Evolutionary conservation across 2,113 vertebrate species (phyloP).

Genomic region (Thamnophis sirtalis): DNA sequence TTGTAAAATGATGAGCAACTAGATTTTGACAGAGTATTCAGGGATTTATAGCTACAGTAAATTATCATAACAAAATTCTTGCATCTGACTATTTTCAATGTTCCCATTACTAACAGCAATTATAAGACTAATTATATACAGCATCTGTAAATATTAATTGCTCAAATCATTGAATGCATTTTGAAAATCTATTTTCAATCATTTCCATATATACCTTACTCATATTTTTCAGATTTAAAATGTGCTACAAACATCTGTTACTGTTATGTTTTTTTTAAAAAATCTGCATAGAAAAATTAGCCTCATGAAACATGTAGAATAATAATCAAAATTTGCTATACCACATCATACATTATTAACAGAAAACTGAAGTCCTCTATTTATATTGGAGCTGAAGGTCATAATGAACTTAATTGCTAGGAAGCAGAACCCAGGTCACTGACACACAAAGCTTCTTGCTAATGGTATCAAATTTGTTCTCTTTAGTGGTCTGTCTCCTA

Average conservation of each 20-base stretch:
- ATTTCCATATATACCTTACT: neutral
- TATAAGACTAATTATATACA: neutral
- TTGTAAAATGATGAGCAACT: neutral
- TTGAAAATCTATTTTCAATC: neutral
- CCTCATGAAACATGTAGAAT: neutral
- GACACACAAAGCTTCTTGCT: conserved; percentile 44
- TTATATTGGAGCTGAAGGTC: conserved; percentile 70
- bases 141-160: neutral
- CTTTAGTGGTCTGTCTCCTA: conserved; percentile 65
- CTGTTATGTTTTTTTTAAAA: neutral
- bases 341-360: neutral
- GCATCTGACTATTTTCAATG: neutral
- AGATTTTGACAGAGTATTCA: neutral
- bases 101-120: neutral
- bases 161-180: neutral
- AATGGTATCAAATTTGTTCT: conserved; percentile 53
- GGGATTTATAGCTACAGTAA: neutral
- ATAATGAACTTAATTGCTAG: conserved; percentile 66
- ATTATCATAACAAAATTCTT: neutral
- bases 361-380: conserved; percentile 59
- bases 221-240: neutral
- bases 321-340: neutral
- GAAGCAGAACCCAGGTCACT: conserved; percentile 60
- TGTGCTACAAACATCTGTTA: neutral
- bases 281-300: neutral